Evolutionary conservation across 2,888 invertebrate species (phyloP).

Genomic region (Sinelater perroti): DNA sequence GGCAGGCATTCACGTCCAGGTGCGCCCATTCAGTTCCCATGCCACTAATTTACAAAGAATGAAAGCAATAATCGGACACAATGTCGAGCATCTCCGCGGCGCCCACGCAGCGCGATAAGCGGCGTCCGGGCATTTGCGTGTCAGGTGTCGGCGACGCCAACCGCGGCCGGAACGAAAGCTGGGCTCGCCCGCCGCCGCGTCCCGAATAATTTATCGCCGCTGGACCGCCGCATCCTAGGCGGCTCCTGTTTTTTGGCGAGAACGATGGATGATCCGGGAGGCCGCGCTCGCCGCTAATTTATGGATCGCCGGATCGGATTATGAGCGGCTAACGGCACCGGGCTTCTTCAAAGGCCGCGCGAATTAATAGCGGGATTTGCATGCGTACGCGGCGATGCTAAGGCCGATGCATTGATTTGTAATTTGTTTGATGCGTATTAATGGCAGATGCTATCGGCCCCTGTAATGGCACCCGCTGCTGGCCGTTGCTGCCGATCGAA

Average conservation of each 20-base stretch:
- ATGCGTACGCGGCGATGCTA: not conserved
- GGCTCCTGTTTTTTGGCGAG: conserved; percentile 27
- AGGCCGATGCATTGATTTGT: conserved; percentile 25
- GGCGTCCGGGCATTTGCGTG: conserved; percentile 46
- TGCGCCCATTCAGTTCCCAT: conserved; percentile 31
- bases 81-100: conserved; percentile 45
- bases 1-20: conserved; percentile 2
- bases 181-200: conserved; percentile 43
- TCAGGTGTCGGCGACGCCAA: conserved; percentile 39
- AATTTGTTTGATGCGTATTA: conserved; percentile 31
- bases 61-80: conserved; percentile 29
- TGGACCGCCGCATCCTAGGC: conserved; percentile 33
- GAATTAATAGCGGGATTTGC: conserved; percentile 19
- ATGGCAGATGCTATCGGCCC: conserved; percentile 24
- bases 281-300: not conserved
- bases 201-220: conserved; percentile 48
- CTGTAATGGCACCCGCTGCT: conserved; percentile 24
- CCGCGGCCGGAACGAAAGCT: conserved; percentile 40
- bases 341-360: conserved; percentile 2
- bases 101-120: conserved; percentile 41
- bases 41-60: conserved; percentile 36
- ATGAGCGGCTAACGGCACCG: not conserved
- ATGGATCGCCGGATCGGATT: not conserved
- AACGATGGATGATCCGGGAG: not conserved
- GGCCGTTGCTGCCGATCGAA: conserved; percentile 23